Evolutionary conservation across 2,888 invertebrate genomes (phyloP), one percentile per base, ranked within the genome.

Genomic region (Dugesia japonica): DNA sequence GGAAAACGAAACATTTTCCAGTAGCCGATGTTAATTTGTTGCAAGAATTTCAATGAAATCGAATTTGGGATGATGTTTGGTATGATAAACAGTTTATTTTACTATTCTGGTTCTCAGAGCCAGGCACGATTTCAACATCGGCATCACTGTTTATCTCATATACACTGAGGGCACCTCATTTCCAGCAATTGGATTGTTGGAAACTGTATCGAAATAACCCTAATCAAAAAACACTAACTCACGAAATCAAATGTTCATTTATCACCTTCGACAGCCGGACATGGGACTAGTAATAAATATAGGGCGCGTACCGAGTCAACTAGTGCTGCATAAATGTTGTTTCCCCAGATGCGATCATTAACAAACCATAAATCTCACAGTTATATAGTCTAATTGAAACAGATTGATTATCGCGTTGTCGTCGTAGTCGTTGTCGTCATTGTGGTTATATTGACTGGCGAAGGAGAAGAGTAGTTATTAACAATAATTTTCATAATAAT

Each of bases 221-320:
- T n/a, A 56, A 56, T 56, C 56, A 56, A 56, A 56, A 56, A 4
- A n/a, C 56, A 56, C n/a, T 56, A 56, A 56, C 56, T 56, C 56
- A 56, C 56, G 56, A 56, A 56, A 56, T 56, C 56, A 56, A 56
- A 56, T 56, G n/a, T 56, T 56, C 56, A 56, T 56, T 56, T 56
- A 56, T 56, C 56, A 56, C 56, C 56, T 56, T 56, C 56, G 17
- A 23, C 56, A 56, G 56, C 56, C 56, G 56, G 56, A 56, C 56
- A 23, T 56, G 56, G n/a, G 56, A n/a, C 56, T 4, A 56, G 56
- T n/a, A 56, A 56, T 56, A 56, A 56, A 56, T 23, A 31, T 13
- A 13, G n/a, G 9, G 56, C 4, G n/a, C 20, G n/a, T 56, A 56
- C 56, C n/a, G 56, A 56, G n/a, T n/a, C n/a, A 20, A n/a, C 17